phyloP scores from a whole-genome alignment of 2,888 invertebrate species.

The Noctua fimbriata region DNA sequence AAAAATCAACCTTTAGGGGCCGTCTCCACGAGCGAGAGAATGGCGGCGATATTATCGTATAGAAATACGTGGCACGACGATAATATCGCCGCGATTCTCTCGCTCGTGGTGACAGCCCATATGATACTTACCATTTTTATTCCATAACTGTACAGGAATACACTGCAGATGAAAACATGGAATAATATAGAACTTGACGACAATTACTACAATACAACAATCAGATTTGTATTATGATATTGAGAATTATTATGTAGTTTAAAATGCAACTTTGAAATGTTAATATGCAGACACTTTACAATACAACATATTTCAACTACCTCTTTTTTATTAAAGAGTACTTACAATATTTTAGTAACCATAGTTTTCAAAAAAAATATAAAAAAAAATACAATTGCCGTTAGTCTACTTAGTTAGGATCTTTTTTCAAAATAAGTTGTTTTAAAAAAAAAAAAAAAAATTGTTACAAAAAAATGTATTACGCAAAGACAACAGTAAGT shows the following conservation, averaged over 20 bases:
- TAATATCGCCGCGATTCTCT: too few relatives aligned
- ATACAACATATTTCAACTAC: slow-evolving; percentile 13
- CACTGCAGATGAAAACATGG: slow-evolving; percentile 19
- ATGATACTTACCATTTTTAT: not conserved
- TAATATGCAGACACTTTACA: slow-evolving; percentile 28
- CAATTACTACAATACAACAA: slow-evolving; percentile 35
- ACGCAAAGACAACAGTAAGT: slow-evolving; percentile 56
- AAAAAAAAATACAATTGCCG: not conserved
- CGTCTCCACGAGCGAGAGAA: too few relatives aligned
- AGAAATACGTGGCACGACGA: too few relatives aligned
- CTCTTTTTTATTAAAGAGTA: slow-evolving; percentile 20
- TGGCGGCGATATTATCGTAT: too few relatives aligned
- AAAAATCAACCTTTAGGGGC: not conserved
- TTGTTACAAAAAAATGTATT: too few relatives aligned
- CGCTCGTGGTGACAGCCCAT: too few relatives aligned
- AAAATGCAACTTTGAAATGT: slow-evolving; percentile 55
- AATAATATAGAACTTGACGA: slow-evolving; percentile 32
- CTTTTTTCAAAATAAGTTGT: slow-evolving; percentile 21
- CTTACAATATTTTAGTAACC: slow-evolving; percentile 13
- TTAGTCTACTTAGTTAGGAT: not conserved
- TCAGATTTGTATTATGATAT: slow-evolving; percentile 12
- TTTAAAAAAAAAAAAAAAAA: too few relatives aligned
- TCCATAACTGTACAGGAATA: slow-evolving; percentile 26
- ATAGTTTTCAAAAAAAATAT: slow-evolving; percentile 18
- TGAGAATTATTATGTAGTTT: slow-evolving; percentile 22